A percentile compares a stretch with the other conserved stretches of the same genome.
Conservation (phyloP, 2,113 vertebrate genomes). For the Nicator chloris region DNA sequence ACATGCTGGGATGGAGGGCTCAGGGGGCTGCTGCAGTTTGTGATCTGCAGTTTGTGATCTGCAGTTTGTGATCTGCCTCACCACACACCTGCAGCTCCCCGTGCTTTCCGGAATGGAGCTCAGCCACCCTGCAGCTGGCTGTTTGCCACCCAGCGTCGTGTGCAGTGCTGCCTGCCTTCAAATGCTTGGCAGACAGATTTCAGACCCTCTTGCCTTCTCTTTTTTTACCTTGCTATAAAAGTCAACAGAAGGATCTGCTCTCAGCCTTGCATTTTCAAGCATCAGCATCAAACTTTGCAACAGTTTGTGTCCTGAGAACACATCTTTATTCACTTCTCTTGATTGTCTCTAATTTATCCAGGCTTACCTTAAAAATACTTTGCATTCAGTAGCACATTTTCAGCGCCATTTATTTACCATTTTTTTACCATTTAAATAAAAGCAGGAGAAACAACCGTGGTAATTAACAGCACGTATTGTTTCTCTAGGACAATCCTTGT, state of each 20-base stretch:
- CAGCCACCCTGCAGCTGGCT: background rate
- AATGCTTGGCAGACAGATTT: background rate
- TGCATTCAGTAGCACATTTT: background rate
- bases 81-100: background rate
- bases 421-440: conserved; percentile 36
- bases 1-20: background rate
- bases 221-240: background rate
- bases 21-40: background rate
- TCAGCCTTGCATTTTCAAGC: background rate
- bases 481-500: conserved; percentile 54
- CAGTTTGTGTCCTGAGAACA: background rate
- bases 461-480: conserved; percentile 38
- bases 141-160: background rate
- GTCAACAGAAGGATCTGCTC: background rate
- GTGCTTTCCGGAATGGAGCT: accelerated
- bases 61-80: background rate
- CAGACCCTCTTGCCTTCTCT: background rate
- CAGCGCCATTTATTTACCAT: background rate
- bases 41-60: background rate
- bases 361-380: background rate
- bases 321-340: background rate
- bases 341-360: background rate
- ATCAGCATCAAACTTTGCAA: background rate
- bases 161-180: background rate
- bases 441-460: conserved; percentile 3